Percentiles rank a stretch among this genome's conserved stretches.
Evolutionary conservation across 2,797 vertebrate species (phyloP).

Genomic region (Characodon lateralis): DNA sequence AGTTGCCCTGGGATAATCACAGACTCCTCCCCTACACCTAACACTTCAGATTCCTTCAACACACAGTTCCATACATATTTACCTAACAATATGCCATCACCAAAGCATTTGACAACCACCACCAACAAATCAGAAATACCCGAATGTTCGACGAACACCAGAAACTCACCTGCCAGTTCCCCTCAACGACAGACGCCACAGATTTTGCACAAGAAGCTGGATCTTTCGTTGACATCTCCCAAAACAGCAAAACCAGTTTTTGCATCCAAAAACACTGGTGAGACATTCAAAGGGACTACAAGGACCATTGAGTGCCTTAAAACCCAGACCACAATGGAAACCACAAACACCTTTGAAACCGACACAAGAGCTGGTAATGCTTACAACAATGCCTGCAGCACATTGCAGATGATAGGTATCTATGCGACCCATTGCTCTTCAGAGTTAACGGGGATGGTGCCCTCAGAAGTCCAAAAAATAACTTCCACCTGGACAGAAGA

Average conservation of each 20-base stretch:
- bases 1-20: not conserved
- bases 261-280: slow-evolving; percentile 58
- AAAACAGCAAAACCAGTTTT: slow-evolving; percentile 45
- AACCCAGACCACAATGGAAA: not conserved
- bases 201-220: slow-evolving; percentile 86
- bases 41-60: slow-evolving; percentile 2
- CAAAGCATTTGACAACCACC: not conserved
- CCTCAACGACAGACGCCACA: slow-evolving; percentile 81
- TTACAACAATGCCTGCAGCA: not conserved
- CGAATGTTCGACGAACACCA: not conserved
- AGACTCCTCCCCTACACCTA: not conserved
- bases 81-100: not conserved
- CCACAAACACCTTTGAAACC: not conserved
- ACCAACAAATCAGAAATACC: slow-evolving; percentile 26
- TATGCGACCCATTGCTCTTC: not conserved
- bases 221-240: slow-evolving; percentile 79
- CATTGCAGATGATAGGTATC: not conserved
- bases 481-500: not conserved
- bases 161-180: slow-evolving; percentile 43
- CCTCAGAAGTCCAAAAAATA: not conserved
- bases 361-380: not conserved
- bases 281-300: not conserved
- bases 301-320: not conserved
- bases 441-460: not conserved
- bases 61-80: not conserved